Conservation (phyloP, 2,113 vertebrate species). For the Mola mola region DNA sequence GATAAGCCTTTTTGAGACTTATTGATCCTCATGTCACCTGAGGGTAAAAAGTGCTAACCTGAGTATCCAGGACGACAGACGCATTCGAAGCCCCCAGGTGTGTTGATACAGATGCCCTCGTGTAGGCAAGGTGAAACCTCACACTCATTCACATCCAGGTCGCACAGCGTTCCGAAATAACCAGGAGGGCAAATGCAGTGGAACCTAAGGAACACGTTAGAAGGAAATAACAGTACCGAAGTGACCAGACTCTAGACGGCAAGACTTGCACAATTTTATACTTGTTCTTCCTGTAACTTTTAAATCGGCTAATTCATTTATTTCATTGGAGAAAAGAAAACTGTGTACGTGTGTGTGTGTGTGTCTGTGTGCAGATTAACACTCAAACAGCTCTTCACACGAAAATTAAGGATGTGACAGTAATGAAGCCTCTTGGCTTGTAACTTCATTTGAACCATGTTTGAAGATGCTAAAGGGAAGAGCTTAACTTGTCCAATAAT, state of each 20-base stretch:
- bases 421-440: constrained; percentile 27
- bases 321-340: too few relatives aligned
- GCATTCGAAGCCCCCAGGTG: constrained; percentile 80
- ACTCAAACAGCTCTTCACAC: constrained; percentile 6
- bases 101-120: constrained; percentile 84
- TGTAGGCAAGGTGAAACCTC: constrained; percentile 85
- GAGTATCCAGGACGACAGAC: constrained; percentile 83
- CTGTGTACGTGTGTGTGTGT: too few relatives aligned
- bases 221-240: too few relatives aligned
- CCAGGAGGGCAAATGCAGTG: constrained; percentile 80
- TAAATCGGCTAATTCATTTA: not conserved
- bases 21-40: constrained; percentile 76
- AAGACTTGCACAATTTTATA: too few relatives aligned
- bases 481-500: constrained; percentile 44
- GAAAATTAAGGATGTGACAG: constrained; percentile 21
- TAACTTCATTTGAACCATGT: constrained; percentile 41
- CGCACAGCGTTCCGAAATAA: constrained; percentile 83
- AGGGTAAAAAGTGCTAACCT: constrained; percentile 80
- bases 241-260: too few relatives aligned
- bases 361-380: too few relatives aligned
- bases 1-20: constrained; percentile 74
- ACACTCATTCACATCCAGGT: constrained; percentile 86
- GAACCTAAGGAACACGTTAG: constrained; percentile 78
- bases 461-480: constrained; percentile 42
- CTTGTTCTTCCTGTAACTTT: not conserved